Percentiles rank a stretch among this genome's conserved stretches.
Evolutionary conservation across 2,113 vertebrate species (phyloP).

Genomic region (Cettia cetti): DNA sequence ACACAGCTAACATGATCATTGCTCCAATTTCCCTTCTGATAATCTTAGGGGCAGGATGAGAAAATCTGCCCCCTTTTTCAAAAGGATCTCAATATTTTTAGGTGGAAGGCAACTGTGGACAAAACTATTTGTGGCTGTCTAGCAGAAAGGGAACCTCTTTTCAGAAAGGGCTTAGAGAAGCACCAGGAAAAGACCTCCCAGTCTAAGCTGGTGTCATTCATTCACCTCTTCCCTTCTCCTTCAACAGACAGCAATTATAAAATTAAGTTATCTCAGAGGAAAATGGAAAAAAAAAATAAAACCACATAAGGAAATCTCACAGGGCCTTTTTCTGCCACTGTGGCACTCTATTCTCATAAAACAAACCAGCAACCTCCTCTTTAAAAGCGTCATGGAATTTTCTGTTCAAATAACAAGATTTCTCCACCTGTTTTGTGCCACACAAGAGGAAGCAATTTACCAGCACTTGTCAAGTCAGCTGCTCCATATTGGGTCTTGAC

Average conservation of each 20-base stretch:
- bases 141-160: neutral
- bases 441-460: neutral
- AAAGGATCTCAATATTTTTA: neutral
- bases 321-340: neutral
- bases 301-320: neutral
- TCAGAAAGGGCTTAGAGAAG: neutral
- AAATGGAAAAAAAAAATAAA: neutral
- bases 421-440: neutral
- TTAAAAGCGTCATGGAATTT: neutral
- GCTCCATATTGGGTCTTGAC: neutral
- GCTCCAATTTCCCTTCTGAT: neutral
- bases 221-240: neutral
- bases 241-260: neutral
- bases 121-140: neutral
- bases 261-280: neutral
- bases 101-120: neutral
- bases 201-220: neutral
- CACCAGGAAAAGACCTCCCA: neutral
- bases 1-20: neutral
- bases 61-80: neutral
- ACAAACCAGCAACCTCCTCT: neutral
- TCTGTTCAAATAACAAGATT: neutral
- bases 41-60: neutral
- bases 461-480: neutral
- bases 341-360: neutral